phyloP scores from a whole-genome alignment of 1,140 invertebrate genomes.

The Drosophila parabipectinata region DNA sequence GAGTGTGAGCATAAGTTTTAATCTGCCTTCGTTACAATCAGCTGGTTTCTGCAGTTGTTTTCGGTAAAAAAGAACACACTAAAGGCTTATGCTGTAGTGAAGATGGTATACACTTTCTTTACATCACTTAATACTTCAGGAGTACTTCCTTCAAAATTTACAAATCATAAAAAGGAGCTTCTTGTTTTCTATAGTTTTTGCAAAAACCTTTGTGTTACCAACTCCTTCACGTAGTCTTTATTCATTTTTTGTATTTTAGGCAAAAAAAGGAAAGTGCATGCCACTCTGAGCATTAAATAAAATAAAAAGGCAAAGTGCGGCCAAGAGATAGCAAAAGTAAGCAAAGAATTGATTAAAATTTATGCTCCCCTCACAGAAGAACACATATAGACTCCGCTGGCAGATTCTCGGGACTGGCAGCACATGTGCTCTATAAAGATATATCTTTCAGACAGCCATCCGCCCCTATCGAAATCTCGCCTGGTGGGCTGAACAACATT shows the following conservation, averaged over 20 bases:
- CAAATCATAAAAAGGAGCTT: too few relatives aligned
- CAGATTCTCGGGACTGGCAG: conserved; percentile 25
- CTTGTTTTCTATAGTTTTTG: not conserved
- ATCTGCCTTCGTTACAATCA: conserved; percentile 79
- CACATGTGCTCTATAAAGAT: conserved; percentile 62
- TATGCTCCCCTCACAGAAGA: conserved; percentile 47
- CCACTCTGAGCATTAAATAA: conserved; percentile 62
- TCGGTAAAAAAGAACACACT: conserved; percentile 28
- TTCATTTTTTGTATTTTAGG: not conserved
- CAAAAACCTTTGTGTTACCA: not conserved
- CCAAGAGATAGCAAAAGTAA: conserved; percentile 69
- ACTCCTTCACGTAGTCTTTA: not conserved
- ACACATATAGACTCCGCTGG: not conserved
- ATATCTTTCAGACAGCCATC: conserved; percentile 44
- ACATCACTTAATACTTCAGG: not conserved
- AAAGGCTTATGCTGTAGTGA: not conserved
- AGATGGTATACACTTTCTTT: conserved; percentile 22
- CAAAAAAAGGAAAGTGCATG: conserved; percentile 52
- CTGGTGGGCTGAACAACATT: conserved; percentile 63
- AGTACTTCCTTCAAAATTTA: too few relatives aligned
- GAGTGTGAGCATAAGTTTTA: conserved; percentile 79
- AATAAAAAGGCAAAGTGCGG: conserved; percentile 66
- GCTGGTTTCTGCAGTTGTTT: conserved; percentile 40
- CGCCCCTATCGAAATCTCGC: conserved; percentile 59
- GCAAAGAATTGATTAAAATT: conserved; percentile 79